Conservation (phyloP, 2,888 invertebrate genomes). For the Hydrotaea cyrtoneurina region DNA sequence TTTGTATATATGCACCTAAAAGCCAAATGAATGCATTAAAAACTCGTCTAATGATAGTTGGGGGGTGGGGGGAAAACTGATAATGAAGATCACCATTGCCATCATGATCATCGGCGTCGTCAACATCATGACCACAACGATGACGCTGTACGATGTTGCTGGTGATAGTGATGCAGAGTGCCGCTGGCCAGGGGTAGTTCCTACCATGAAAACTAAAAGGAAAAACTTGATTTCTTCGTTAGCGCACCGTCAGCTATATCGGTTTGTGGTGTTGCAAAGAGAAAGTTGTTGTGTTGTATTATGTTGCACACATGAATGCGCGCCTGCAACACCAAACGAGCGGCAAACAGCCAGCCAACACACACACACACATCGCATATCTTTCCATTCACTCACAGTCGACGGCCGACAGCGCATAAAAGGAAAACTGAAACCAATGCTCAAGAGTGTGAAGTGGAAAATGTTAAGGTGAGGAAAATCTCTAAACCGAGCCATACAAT, state of each 20-base stretch:
- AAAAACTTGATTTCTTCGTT: conserved; percentile 62
- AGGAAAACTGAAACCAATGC: conserved; percentile 31
- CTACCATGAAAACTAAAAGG: conserved; percentile 25
- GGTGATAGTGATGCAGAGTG: conserved; percentile 6
- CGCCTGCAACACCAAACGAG: background rate
- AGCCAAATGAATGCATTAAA: background rate
- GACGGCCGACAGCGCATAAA: background rate
- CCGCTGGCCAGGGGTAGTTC: background rate
- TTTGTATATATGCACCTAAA: too few species aligned
- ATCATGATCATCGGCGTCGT: background rate
- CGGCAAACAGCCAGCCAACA: too few species aligned
- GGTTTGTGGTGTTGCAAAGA: conserved; percentile 67
- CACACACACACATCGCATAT: background rate
- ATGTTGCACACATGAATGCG: conserved; percentile 32
- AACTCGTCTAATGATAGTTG: conserved; percentile 7
- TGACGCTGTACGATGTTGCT: background rate
- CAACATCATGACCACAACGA: background rate
- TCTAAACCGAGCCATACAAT: background rate
- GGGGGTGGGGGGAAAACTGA: too few species aligned
- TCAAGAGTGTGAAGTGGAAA: conserved; percentile 10
- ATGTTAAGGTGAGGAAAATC: conserved; percentile 32
- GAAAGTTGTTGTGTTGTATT: conserved; percentile 63
- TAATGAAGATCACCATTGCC: background rate
- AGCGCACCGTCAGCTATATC: conserved; percentile 58
- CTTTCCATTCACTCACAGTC: background rate